Evolutionary conservation across 2,888 invertebrate species (phyloP).

Genomic region (Blera fallax): DNA sequence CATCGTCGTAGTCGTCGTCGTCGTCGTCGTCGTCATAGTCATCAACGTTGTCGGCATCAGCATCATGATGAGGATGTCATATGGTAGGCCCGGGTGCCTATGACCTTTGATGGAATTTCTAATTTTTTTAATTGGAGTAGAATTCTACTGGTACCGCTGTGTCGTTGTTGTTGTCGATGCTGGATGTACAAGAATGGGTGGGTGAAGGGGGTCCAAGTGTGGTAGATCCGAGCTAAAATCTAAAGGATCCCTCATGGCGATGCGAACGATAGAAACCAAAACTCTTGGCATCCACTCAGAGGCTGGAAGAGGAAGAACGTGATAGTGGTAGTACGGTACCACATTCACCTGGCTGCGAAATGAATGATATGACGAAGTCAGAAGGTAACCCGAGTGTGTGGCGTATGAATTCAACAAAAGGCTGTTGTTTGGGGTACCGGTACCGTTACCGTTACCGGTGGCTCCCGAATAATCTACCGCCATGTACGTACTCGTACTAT

Average conservation of each 20-base stretch:
- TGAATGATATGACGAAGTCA: conserved; percentile 67
- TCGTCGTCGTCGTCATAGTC: conserved; percentile 19
- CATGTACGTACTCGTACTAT: conserved; percentile 24
- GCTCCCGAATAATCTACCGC: conserved; percentile 62
- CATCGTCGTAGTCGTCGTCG: conserved; percentile 14
- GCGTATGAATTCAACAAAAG: conserved; percentile 68
- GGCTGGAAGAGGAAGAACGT: conserved; percentile 68
- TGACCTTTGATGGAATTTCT: conserved; percentile 73
- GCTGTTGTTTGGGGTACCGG: conserved; percentile 53
- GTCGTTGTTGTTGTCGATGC: neutral
- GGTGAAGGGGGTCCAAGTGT: conserved; percentile 34
- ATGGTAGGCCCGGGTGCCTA: conserved; percentile 70
- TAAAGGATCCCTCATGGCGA: conserved; percentile 61
- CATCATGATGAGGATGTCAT: conserved; percentile 11
- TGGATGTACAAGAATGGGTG: neutral
- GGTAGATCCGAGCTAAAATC: conserved; percentile 67
- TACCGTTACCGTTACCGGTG: conserved; percentile 23
- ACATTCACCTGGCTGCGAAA: conserved; percentile 53
- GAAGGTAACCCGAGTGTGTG: conserved; percentile 43
- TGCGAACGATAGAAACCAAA: conserved; percentile 69
- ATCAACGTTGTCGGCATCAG: conserved; percentile 1
- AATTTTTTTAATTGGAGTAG: conserved; percentile 71
- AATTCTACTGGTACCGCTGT: conserved; percentile 37
- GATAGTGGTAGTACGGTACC: conserved; percentile 8
- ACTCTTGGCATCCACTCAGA: conserved; percentile 70